These are phyloP conservation scores for Lucinisca nassula DNA, from an alignment of 2,888 invertebrate species.

Conservation along the genomic window DNA sequence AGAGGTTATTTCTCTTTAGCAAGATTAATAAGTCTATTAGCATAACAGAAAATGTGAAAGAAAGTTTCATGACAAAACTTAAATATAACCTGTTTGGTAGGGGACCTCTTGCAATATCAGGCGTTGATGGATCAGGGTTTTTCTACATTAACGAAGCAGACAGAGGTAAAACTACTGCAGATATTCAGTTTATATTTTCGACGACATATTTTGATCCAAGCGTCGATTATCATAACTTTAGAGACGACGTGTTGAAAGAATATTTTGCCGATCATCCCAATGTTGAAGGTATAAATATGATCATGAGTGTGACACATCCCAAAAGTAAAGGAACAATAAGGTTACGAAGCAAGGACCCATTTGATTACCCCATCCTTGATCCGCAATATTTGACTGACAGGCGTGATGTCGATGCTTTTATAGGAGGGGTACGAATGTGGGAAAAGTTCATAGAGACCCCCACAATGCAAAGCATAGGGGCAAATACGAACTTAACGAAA, in stretches of 20 bases:
- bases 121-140: constrained; percentile 1
- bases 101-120: background rate
- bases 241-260: background rate
- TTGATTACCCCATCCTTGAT: constrained; percentile 94
- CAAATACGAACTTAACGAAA: background rate
- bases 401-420: constrained; percentile 27
- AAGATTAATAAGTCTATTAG: constrained; percentile 18
- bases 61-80: background rate
- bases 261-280: background rate
- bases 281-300: constrained; percentile 80
- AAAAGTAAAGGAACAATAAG: constrained; percentile 94
- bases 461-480: constrained; percentile 6
- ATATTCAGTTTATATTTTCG: constrained; percentile 29
- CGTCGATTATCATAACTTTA: background rate
- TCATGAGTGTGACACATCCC: constrained; percentile 87
- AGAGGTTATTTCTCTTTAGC: constrained; percentile 29
- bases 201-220: background rate
- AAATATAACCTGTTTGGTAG: constrained; percentile 25
- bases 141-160: background rate
- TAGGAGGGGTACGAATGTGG: constrained; percentile 21
- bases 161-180: constrained; percentile 6
- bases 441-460: constrained; percentile 4
- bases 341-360: constrained; percentile 92
- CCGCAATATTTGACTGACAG: constrained; percentile 94
- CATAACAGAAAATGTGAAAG: background rate